phyloP scores from a whole-genome alignment of 2,113 vertebrate genomes.

The Calyptommatus sinebrachiatus region DNA sequence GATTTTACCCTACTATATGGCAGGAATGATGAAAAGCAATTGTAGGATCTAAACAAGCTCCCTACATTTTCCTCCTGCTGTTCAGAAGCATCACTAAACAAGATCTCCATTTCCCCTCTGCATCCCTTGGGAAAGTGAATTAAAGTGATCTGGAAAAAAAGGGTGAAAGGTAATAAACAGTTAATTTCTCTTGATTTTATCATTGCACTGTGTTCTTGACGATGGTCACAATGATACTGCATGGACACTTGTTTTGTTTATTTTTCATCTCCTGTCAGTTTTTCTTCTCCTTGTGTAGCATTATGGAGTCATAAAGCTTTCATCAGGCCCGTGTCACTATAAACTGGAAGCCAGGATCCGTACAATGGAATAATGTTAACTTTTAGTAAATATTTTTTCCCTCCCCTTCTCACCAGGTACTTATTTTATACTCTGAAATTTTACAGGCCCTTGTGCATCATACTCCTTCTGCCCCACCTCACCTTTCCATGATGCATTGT shows the following conservation, averaged over 20 bases:
- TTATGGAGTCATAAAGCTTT: neutral
- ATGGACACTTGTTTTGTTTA: neutral
- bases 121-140: neutral
- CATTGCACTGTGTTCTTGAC: neutral
- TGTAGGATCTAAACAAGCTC: too few species aligned
- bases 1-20: too few species aligned
- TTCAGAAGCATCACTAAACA: neutral
- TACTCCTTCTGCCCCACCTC: too few species aligned
- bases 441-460: neutral
- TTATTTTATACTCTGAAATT: neutral
- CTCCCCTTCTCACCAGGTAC: neutral
- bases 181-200: constrained; percentile 12
- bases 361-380: neutral
- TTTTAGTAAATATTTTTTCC: neutral
- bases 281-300: neutral
- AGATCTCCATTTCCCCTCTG: neutral
- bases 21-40: too few species aligned
- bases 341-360: neutral
- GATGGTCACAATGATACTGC: neutral
- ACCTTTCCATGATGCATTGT: neutral
- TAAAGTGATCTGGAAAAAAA: neutral
- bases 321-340: neutral
- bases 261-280: neutral
- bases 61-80: too few species aligned
- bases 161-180: neutral